These are phyloP conservation scores for Apodemia zela DNA, from an alignment of 2,888 invertebrate species.

Conservation along the genomic window DNA sequence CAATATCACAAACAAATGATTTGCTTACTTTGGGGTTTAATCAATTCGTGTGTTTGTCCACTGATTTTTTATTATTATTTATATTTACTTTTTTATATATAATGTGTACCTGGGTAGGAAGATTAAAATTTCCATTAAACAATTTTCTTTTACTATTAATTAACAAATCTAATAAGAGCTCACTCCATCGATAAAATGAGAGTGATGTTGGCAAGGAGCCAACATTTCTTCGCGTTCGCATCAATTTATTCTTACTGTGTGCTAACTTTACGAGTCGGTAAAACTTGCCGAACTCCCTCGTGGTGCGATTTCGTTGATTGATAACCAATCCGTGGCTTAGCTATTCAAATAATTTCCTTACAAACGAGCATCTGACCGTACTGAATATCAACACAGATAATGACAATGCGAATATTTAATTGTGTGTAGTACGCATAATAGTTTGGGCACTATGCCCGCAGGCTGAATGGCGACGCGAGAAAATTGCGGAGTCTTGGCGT, in stretches of 20 bases:
- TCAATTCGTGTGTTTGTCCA: no score
- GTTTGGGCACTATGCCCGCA: constrained; percentile 44
- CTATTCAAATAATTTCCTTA: constrained; percentile 34
- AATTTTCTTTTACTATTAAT: constrained; percentile 9
- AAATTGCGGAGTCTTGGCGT: constrained; percentile 43
- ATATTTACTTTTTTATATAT: no score
- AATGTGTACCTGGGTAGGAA: no score
- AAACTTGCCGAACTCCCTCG: constrained; percentile 57
- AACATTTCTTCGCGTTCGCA: constrained; percentile 48
- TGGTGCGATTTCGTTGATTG: constrained; percentile 43
- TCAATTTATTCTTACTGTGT: constrained; percentile 47
- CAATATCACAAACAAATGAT: no score
- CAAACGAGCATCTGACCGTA: constrained; percentile 20
- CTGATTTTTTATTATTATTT: no score
- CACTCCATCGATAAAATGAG: constrained; percentile 28
- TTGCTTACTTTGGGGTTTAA: no score
- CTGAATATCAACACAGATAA: constrained; percentile 19
- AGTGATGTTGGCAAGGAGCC: constrained; percentile 54
- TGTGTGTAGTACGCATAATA: constrained; percentile 34
- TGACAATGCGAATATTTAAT: constrained; percentile 23
- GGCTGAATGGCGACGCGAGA: constrained; percentile 35
- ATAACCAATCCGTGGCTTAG: constrained; percentile 26
- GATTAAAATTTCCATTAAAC: constrained; percentile 21
- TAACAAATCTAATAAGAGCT: constrained; percentile 18
- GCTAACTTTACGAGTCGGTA: constrained; percentile 58